These are phyloP conservation scores for Dasysyrphus tricinctus DNA, from an alignment of 2,888 invertebrate genomes.

Conservation along the genomic window DNA sequence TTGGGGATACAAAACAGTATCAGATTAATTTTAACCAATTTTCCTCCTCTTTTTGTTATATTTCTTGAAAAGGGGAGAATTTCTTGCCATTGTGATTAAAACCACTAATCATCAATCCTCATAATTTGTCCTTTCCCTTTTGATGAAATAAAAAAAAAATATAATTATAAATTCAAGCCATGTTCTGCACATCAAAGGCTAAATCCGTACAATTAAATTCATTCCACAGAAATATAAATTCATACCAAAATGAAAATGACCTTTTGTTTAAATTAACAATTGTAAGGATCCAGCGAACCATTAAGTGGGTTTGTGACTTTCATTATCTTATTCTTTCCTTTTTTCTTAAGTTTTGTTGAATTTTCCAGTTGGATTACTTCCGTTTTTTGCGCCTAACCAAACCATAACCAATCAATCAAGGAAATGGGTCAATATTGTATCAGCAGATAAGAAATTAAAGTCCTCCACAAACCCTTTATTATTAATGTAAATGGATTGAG, in stretches of 20 bases:
- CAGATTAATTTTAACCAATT: too few species aligned
- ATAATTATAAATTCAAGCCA: background rate
- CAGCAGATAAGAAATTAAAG: slow-evolving; percentile 17
- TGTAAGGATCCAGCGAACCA: slow-evolving; percentile 37
- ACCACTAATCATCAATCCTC: background rate
- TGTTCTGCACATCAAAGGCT: slow-evolving; percentile 43
- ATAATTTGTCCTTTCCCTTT: background rate
- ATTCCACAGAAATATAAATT: background rate
- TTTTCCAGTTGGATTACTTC: slow-evolving; percentile 40
- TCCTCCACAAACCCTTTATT: background rate
- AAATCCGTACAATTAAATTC: slow-evolving; percentile 28
- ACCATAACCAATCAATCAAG: slow-evolving; percentile 28
- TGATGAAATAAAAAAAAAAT: background rate
- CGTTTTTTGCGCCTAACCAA: slow-evolving; percentile 9
- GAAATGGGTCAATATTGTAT: slow-evolving; percentile 33
- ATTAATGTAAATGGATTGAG: slow-evolving; percentile 51
- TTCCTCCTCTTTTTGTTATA: background rate
- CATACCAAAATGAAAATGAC: slow-evolving; percentile 33
- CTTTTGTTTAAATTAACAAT: slow-evolving; percentile 60
- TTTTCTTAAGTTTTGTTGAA: slow-evolving; percentile 7
- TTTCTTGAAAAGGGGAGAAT: background rate
- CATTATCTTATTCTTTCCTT: slow-evolving; percentile 53
- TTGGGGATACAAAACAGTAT: too few species aligned
- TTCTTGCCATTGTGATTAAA: background rate
- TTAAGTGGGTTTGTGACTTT: slow-evolving; percentile 54